phyloP scores from a whole-genome alignment of 2,888 invertebrate genomes.

The Charanyca ferruginea region DNA sequence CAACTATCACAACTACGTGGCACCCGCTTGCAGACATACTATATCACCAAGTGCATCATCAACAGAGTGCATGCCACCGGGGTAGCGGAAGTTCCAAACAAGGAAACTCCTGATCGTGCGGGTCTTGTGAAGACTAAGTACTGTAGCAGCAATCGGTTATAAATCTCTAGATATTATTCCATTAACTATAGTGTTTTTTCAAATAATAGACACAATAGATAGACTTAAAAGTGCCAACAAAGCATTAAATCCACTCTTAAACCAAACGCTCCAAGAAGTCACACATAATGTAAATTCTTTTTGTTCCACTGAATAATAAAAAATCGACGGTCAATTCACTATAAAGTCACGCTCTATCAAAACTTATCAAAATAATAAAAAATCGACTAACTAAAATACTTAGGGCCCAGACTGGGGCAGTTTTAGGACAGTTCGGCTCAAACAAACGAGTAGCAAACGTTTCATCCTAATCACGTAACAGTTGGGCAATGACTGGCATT shows the following conservation, averaged over 20 bases:
- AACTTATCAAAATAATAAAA: conserved; percentile 12
- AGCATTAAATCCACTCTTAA: neutral
- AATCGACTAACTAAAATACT: conserved; percentile 5
- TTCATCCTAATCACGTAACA: conserved; percentile 53
- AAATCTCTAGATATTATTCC: neutral
- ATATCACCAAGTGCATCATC: too few relatives aligned
- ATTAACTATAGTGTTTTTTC: too few relatives aligned
- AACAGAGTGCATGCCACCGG: too few relatives aligned
- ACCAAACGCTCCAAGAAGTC: neutral
- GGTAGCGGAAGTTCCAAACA: too few relatives aligned
- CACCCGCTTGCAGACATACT: too few relatives aligned
- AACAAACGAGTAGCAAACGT: conserved; percentile 18
- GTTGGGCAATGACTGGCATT: conserved; percentile 26
- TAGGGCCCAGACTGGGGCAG: neutral
- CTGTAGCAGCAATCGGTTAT: too few relatives aligned
- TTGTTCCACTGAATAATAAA: neutral
- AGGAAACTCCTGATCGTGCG: too few relatives aligned
- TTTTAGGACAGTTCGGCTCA: conserved; percentile 26
- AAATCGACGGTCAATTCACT: neutral
- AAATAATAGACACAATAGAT: too few relatives aligned
- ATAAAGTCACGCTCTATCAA: neutral
- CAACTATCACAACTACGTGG: too few relatives aligned
- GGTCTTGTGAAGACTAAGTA: too few relatives aligned
- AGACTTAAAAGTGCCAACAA: neutral
- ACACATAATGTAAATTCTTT: neutral